Conservation (phyloP, 2,888 invertebrate genomes). For the Diarsia dahlii region DNA sequence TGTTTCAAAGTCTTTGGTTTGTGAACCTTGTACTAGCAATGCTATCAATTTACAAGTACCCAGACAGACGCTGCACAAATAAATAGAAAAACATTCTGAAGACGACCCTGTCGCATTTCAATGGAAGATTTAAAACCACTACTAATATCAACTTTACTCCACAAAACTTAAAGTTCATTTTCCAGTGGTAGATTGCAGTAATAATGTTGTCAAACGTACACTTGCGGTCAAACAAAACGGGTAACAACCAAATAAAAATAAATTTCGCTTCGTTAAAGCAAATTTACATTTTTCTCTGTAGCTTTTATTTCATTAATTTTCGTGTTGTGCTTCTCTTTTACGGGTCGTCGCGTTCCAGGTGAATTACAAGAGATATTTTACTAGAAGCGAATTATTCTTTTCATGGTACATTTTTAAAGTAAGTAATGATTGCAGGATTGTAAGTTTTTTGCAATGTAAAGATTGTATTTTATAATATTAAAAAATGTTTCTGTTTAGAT, state of each 20-base stretch:
- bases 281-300: constrained; percentile 85
- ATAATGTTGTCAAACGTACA: constrained; percentile 69
- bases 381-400: constrained; percentile 70
- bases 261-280: constrained; percentile 85
- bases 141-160: constrained; percentile 52
- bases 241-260: constrained; percentile 77
- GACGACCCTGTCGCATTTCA: constrained; percentile 69
- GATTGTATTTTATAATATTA: too few species aligned
- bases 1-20: constrained; percentile 56
- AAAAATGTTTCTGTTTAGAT: not conserved
- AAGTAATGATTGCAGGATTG: constrained; percentile 23
- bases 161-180: constrained; percentile 50
- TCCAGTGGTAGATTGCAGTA: constrained; percentile 34
- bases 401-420: not conserved
- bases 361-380: constrained; percentile 69
- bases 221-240: constrained; percentile 72
- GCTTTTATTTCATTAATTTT: constrained; percentile 80
- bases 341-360: constrained; percentile 65
- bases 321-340: constrained; percentile 72
- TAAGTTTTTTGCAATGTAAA: not conserved
- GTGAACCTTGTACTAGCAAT: constrained; percentile 58
- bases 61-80: constrained; percentile 72
- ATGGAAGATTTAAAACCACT: constrained; percentile 53
- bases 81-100: constrained; percentile 72
- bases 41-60: constrained; percentile 79